Base-by-base conservation (phyloP, 2,797 vertebrate genomes). In the Microcaecilia unicolor region DNA sequence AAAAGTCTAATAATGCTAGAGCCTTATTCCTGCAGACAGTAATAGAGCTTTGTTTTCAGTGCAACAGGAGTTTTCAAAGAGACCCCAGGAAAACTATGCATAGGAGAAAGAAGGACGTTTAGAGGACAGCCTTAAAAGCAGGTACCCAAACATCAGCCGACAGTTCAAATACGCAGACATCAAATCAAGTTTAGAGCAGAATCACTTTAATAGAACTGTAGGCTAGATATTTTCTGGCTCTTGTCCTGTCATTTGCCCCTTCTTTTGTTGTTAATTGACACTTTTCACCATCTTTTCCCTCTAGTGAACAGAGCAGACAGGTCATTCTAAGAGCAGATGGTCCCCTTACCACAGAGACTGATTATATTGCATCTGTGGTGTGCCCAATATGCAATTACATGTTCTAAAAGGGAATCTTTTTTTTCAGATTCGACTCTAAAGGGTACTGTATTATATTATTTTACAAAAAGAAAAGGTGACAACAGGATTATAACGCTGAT, bases 241-340 rank as follows among this genome's bases (percentile, higher is more conserved):
- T 31, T 30, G 27, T 18, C 12, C 4, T 13, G 10, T n/a, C 12
- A 14, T 37, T 32, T 44, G 48, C 31, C 28, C 54, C 26, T 22
- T 36, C 17, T 31, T 44, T 10, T 15, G n/a, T 30, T 30, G 26
- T 37, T 44, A 18, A 48, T 37, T 36, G 33, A 38, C 11, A 17
- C 28, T 37, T 15, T 18, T n/a, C 9, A 22, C 48, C 22, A 25
- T 49, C 28, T 25, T 32, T 29, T 50, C 55, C n/a, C n/a, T 36
- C 33, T 15, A 48, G 52, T 18, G 16, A 37, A 28, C 10, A 44
- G 20, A 51, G 44, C 29, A 42, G 24, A 30, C 44, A 42, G 56
- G 42, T 47, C 28, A 13, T 28, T 18, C 14, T 39, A 28, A 12
- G 14, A 48, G 44, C 37, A 19, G 25, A 9, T 8, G 15, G 36